Base-by-base conservation (phyloP, 1,140 invertebrate genomes). In the Heliconius melpomene region DNA sequence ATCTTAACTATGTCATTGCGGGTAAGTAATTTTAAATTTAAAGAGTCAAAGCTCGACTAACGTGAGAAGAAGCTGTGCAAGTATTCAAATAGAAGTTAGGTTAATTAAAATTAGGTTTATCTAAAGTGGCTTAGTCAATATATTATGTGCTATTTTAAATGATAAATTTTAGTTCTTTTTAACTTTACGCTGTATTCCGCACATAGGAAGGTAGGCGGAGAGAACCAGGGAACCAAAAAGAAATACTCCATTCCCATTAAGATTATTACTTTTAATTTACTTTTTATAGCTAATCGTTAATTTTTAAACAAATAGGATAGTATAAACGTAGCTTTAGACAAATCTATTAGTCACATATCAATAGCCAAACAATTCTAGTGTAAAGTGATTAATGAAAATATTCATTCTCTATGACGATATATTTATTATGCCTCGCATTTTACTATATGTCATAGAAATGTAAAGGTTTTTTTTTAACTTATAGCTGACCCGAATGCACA, bases 381-480 rank as follows among this genome's bases (percentile, higher is more conserved):
- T 71, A n/a, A 71, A 60, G 71, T 79, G 73, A 79, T 66, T 75
- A 75, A 79, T 79, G 57, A 71, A 75, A 52, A 13, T 32, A 5
- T 52, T n/a, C 38, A 57, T 54, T 75, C 8, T 75, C 20, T 79
- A 57, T 70, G 60, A 75, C 74, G 36, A 72, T 66, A 26, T 5
- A 66, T 66, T 29, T 26, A 29, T 29, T 6, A 26, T 29, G 23
- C 5, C 9, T n/a, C n/a, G 8, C 16, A 29, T 6, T 66, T 29
- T 1, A 9, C 13, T 16, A 16, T 26, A 66, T 13, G 5, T 66
- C 13, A 29, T 13, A 23, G 26, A 26, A 16, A 66, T 2, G n/a
- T 66, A 11, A 26, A 36, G 7, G 32, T 36, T 36, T 36, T 36
- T 29, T 32, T 36, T 36, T 36, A 36, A 36, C 32, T 36, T 36